Evolutionary conservation across 2,797 vertebrate species (phyloP).

Genomic region (Xiphophorus birchmanni): DNA sequence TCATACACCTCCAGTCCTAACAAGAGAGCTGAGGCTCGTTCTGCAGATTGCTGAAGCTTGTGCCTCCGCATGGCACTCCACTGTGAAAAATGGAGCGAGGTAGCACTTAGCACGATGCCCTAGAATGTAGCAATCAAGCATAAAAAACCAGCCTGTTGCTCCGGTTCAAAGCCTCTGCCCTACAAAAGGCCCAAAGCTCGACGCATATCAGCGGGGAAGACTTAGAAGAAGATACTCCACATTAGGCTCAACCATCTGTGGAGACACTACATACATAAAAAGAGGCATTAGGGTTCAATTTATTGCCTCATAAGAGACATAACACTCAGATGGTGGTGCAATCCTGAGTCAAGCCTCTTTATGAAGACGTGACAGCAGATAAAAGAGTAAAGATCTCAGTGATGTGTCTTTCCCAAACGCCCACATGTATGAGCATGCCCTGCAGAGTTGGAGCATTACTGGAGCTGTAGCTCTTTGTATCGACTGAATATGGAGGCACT

Average conservation of each 20-base stretch:
- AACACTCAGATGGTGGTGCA: constrained; percentile 23
- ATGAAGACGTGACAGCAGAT: constrained; percentile 44
- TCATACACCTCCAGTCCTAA: constrained; percentile 47
- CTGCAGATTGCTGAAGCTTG: constrained; percentile 56
- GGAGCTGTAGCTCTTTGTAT: constrained; percentile 38
- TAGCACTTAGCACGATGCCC: constrained; percentile 67
- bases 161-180: constrained; percentile 47
- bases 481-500: constrained; percentile 44
- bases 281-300: constrained; percentile 39
- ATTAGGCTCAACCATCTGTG: constrained; percentile 52
- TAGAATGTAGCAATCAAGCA: constrained; percentile 76
- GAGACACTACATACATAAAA: constrained; percentile 33
- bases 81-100: constrained; percentile 62
- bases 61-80: constrained; percentile 61
- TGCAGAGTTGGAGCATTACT: constrained; percentile 41
- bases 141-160: constrained; percentile 67
- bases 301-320: constrained; percentile 28
- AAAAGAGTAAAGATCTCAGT: constrained; percentile 35
- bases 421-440: constrained; percentile 25
- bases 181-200: constrained; percentile 39
- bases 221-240: constrained; percentile 35
- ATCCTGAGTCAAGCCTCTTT: constrained; percentile 31
- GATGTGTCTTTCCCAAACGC: constrained; percentile 43
- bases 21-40: constrained; percentile 20
- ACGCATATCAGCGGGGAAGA: constrained; percentile 31